Evolutionary conservation across 1,140 invertebrate genomes (phyloP), one percentile per base, ranked within the genome.

Genomic region (Oedothorax gibbosus): DNA sequence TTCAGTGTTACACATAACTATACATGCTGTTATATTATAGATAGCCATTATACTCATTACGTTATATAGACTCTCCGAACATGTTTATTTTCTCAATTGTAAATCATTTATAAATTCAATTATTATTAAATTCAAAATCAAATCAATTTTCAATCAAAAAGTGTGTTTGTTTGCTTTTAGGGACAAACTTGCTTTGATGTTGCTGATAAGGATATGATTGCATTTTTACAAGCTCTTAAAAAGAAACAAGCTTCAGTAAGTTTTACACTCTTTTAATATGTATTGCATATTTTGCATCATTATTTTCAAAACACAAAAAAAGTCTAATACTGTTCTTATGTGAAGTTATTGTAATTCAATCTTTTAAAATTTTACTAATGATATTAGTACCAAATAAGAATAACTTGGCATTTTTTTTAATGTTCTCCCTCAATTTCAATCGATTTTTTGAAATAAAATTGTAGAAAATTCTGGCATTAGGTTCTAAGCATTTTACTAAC

Each of bases 181-280:
- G 96, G 96, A 86, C 97, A 98, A 91, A 97, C 96, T 86, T 94
- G 95, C 87, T 95, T 96, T 90, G 97, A 98, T 91, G 93, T 99
- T 85, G 96, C 96, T 85, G 96, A 98, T 90, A 91, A 93, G 83
- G 94, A 95, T 88, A 94, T 98, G 91, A 91, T 95, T 76, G 91
- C 93, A 88, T 92, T 95, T 88, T 91, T 99, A 87, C 93, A 97
- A 87, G 95, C 97, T 87, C 91, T 97, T 49, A 94, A 94, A 87
- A 93, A 94, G 88, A 96, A 95, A 88, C 93, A 96, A 90, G 91
- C 91, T 66, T 89, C 90, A 76, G 91, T 93, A 88, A 89, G 88
- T 77, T 87, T 72, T 54, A 18, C 53, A 11, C 50, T 51, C 14
- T 72, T 35, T 51, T 60, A 60, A 14, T 60, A 14, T 60, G 12